Conservation (phyloP, 2,797 vertebrate species). For the Mormyrops boulengeri region DNA sequence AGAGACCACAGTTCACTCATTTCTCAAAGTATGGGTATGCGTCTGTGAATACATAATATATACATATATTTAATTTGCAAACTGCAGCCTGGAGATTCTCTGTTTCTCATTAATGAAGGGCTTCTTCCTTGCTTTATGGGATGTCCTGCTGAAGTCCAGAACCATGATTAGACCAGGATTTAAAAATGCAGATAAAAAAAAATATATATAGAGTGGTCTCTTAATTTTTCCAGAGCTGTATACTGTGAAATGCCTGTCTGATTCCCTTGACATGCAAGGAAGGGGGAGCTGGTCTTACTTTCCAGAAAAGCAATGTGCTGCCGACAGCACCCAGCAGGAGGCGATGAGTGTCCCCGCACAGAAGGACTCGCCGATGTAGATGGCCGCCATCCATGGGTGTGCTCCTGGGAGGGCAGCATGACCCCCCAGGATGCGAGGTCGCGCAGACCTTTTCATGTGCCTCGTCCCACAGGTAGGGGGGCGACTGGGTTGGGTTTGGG, state of each 20-base stretch:
- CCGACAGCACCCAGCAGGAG: slow-evolving; percentile 86
- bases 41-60: neutral
- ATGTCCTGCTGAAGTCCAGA: neutral
- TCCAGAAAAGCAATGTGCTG: slow-evolving; percentile 85
- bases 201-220: neutral
- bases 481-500: neutral
- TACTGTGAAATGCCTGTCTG: neutral
- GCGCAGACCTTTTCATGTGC: slow-evolving; percentile 70
- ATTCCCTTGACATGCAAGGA: neutral
- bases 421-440: slow-evolving; percentile 76
- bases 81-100: neutral
- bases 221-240: neutral
- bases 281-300: slow-evolving; percentile 57
- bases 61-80: neutral
- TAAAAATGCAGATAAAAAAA: neutral
- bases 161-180: neutral
- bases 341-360: slow-evolving; percentile 81
- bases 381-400: slow-evolving; percentile 86
- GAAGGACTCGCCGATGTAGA: slow-evolving; percentile 77
- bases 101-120: neutral
- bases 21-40: neutral
- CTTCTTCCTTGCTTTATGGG: neutral
- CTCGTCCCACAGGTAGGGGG: slow-evolving; percentile 66
- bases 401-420: slow-evolving; percentile 71
- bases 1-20: neutral